A percentile compares a stretch with the other conserved stretches of the same genome.
phyloP scores from a whole-genome alignment of 2,113 vertebrate species.

The Macrotus californicus region DNA sequence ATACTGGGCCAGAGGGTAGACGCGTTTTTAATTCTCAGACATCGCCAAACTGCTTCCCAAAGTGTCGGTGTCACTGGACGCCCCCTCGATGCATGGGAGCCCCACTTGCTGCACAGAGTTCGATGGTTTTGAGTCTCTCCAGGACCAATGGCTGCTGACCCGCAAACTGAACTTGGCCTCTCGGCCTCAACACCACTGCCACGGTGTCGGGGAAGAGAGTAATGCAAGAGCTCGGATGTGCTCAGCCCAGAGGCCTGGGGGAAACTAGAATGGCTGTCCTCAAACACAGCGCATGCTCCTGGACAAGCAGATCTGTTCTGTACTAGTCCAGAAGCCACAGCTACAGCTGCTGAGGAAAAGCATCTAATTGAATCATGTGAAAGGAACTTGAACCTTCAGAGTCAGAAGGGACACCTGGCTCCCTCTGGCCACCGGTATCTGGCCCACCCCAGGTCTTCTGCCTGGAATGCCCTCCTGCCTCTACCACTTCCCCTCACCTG shows the following conservation, averaged over 20 bases:
- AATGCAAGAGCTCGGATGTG: not conserved
- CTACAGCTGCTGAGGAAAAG: not conserved
- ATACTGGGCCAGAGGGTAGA: not conserved
- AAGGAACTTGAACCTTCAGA: not conserved
- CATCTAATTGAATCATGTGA: not conserved
- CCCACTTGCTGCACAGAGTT: not conserved
- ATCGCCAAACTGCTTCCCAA: not conserved
- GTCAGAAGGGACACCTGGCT: not conserved
- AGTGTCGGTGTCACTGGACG: not conserved
- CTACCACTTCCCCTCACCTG: not conserved
- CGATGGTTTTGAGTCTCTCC: not conserved
- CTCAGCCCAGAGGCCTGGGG: not conserved
- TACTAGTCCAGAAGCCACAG: not conserved
- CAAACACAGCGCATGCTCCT: not conserved
- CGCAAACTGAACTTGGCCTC: not conserved
- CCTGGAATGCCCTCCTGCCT: not conserved
- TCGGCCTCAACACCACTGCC: not conserved
- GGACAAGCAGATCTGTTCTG: not conserved
- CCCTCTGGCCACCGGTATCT: not conserved
- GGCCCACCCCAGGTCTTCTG: fast-evolving
- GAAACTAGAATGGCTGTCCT: no score
- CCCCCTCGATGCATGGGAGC: not conserved
- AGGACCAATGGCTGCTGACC: not conserved
- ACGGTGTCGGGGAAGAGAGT: not conserved
- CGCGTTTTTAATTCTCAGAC: not conserved